Base-by-base conservation (phyloP, 2,888 invertebrate genomes). In the Nasonovia ribisnigri region DNA sequence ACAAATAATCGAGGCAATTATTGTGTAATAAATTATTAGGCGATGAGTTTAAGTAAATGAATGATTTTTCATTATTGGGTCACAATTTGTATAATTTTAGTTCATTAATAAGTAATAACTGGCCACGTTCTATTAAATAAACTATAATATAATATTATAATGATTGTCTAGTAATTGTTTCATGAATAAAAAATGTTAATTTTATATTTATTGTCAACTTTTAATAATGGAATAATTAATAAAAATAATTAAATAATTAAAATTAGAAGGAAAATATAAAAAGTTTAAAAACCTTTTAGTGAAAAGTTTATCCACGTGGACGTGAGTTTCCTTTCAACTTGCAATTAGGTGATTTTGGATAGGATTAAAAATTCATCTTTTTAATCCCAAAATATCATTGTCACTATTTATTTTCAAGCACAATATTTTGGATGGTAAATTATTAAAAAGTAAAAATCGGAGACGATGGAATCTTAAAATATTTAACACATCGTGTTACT, bases 191-290 rank as follows among this genome's bases (percentile, higher is more conserved):
- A 91, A 84, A 88, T 43, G 84, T 84, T 54, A 51, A 54, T 84
- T 84, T 91, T 24, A 16, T 42, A 3, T 54, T 84, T 91, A 16
- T 84, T 29, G 4, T 84, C 16, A 84, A 91, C 51, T 91, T 84
- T 91, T 43, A 91, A 84, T 84, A 42, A 54, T 20, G 54, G 48
- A 51, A 16, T 29, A 36, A 77, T 36, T 77, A 90, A 90, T 16
- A 36, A 42, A 90, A 26, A 84, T 77, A 90, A 84, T 42, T 26
- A 48, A 90, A 90, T 42, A 90, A 90, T 51, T 51, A 84, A 90
- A 90, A 90, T 20, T 1, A 51, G 6, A 51, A 42, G n/a, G 42
- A 10, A 91, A 51, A 91, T 77, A 84, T 48, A 84, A 84, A 84
- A n/a, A 42, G 84, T 91, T 90, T 84, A 20, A 84, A 54, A 11